Evolutionary conservation across 2,888 invertebrate genomes (phyloP).

Genomic region (Ochlodes sylvanus): DNA sequence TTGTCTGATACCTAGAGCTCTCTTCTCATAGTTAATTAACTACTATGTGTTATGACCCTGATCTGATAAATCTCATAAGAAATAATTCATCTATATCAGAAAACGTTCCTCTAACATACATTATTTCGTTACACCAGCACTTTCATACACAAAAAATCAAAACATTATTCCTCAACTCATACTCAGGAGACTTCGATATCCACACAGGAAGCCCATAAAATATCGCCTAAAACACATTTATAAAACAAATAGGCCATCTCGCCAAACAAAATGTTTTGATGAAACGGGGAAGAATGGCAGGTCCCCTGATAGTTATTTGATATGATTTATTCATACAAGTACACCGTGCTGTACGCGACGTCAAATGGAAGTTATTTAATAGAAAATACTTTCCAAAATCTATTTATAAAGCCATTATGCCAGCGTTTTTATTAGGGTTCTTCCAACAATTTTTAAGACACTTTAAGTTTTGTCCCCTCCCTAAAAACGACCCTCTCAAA

Average conservation of each 20-base stretch:
- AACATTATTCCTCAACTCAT: not conserved
- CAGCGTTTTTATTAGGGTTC: slow-evolving; percentile 36
- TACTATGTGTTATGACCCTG: too few relatives aligned
- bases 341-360: slow-evolving; percentile 61
- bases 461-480: not conserved
- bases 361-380: slow-evolving; percentile 83
- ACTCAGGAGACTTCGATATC: slow-evolving; percentile 13
- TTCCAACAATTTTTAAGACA: slow-evolving; percentile 4
- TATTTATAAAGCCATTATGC: slow-evolving; percentile 83
- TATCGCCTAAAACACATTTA: slow-evolving; percentile 27
- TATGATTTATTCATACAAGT: slow-evolving; percentile 89
- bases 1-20: too few relatives aligned
- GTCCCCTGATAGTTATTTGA: slow-evolving; percentile 89
- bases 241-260: slow-evolving; percentile 34
- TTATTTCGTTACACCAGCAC: too few relatives aligned
- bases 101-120: too few relatives aligned
- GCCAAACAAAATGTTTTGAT: slow-evolving; percentile 67
- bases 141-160: not conserved
- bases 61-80: too few relatives aligned
- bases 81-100: too few relatives aligned
- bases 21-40: too few relatives aligned
- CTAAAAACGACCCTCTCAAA: too few relatives aligned
- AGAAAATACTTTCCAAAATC: slow-evolving; percentile 80
- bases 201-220: slow-evolving; percentile 32
- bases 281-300: slow-evolving; percentile 65